These are phyloP conservation scores for Archips crataeganus DNA, from an alignment of 2,888 invertebrate genomes.

Conservation along the genomic window DNA sequence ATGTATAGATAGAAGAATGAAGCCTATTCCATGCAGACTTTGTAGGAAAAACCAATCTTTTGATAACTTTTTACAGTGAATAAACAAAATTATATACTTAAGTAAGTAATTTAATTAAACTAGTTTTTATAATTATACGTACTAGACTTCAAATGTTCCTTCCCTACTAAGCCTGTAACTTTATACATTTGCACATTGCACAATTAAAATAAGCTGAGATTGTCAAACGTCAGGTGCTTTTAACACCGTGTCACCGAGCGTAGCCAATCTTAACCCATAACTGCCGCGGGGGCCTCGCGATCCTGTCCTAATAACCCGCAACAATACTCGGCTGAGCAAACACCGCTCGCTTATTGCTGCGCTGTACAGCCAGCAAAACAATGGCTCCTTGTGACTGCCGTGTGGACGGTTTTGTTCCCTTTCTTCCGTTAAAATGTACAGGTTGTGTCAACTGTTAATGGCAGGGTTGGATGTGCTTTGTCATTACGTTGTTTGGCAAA, in stretches of 20 bases:
- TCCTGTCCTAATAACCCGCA: conserved; percentile 77
- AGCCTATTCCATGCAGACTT: too few species aligned
- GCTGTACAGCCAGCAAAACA: conserved; percentile 78
- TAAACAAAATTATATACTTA: too few species aligned
- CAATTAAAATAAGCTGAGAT: conserved; percentile 26
- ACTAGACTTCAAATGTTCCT: neutral
- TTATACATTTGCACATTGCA: neutral
- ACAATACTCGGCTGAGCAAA: conserved; percentile 80
- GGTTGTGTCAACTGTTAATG: conserved; percentile 65
- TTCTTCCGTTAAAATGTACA: conserved; percentile 60
- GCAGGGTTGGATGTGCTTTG: conserved; percentile 52
- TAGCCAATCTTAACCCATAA: conserved; percentile 64
- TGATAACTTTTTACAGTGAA: too few species aligned
- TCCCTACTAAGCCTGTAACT: neutral
- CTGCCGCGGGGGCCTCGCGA: conserved; percentile 58
- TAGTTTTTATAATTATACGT: neutral
- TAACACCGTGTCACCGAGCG: conserved; percentile 54
- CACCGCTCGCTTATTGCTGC: conserved; percentile 79
- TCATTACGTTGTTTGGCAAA: neutral
- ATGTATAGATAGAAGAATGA: too few species aligned
- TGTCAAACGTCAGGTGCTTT: conserved; percentile 45
- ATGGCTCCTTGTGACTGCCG: conserved; percentile 76
- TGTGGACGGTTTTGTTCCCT: conserved; percentile 66
- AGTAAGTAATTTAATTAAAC: neutral
- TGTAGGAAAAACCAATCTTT: too few species aligned